Conservation (phyloP, 2,113 vertebrate species). For the Calyptommatus sinebrachiatus region DNA sequence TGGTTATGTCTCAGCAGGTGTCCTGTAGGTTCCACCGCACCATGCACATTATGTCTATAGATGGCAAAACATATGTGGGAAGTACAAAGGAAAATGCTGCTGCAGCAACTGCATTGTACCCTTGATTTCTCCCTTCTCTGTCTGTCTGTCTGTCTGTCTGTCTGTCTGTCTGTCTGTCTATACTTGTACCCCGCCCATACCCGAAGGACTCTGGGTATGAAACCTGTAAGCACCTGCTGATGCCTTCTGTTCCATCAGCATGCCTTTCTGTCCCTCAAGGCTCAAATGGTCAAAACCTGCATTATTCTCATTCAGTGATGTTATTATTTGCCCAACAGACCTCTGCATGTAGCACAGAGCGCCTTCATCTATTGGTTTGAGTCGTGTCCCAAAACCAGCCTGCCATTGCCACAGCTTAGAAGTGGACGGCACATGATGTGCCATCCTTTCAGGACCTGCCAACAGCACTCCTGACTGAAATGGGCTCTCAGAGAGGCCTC, state of each 20-base stretch:
- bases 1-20: no score
- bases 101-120: no score
- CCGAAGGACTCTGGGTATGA: no score
- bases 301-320: neutral
- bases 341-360: no score
- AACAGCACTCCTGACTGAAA: neutral
- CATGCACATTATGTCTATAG: no score
- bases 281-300: neutral
- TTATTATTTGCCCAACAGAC: neutral
- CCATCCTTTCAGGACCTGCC: accelerated
- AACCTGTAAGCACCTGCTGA: neutral
- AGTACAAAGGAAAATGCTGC: no score
- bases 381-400: neutral
- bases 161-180: no score
- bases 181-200: no score
- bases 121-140: no score
- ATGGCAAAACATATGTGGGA: no score
- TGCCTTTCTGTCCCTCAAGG: neutral
- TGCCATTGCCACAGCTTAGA: neutral
- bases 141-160: no score
- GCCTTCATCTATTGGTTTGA: neutral
- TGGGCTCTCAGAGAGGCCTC: neutral
- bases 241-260: neutral
- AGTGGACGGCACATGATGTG: neutral
- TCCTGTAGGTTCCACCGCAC: no score